phyloP scores from a whole-genome alignment of 2,797 vertebrate genomes.

The Craterocephalus amniculus region DNA sequence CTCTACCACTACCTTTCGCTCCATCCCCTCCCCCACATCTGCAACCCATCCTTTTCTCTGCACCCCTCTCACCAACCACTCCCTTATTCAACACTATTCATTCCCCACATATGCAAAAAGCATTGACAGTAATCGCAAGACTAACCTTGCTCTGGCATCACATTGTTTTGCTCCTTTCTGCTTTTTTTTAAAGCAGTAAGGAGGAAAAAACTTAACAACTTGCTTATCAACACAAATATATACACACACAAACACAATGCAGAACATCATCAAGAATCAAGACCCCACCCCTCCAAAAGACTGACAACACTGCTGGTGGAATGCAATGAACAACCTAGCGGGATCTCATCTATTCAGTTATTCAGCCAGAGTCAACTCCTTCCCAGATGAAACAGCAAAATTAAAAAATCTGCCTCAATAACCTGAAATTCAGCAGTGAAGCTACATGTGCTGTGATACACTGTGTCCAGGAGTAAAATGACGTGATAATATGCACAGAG shows the following conservation, averaged over 20 bases:
- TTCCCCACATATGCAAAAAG: constrained; percentile 22
- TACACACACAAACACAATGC: constrained; percentile 20
- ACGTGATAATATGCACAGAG: constrained; percentile 39
- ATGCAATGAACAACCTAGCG: constrained; percentile 33
- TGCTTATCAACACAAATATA: constrained; percentile 47
- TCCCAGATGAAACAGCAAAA: constrained; percentile 24
- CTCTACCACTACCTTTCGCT: constrained; percentile 47
- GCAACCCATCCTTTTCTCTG: constrained; percentile 63
- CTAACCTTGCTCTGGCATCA: constrained; percentile 13
- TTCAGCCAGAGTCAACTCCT: constrained; percentile 47
- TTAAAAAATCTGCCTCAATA: constrained; percentile 3
- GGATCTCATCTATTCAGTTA: constrained; percentile 61
- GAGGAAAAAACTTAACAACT: constrained; percentile 31
- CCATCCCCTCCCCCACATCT: constrained; percentile 57
- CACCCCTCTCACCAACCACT: constrained; percentile 68
- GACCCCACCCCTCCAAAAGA: constrained; percentile 53
- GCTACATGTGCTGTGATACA: constrained; percentile 17
- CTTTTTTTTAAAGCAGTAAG: constrained; percentile 8
- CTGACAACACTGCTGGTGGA: constrained; percentile 31
- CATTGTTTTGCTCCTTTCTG: constrained; percentile 9
- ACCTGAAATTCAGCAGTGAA: constrained; percentile 21
- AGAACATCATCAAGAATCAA: constrained; percentile 19
- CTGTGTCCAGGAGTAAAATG: constrained; percentile 22
- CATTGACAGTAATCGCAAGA: constrained; percentile 7
- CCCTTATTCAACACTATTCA: constrained; percentile 57